Evolutionary conservation across 2,113 vertebrate genomes (phyloP).

Genomic region (Stigmatopora argus): DNA sequence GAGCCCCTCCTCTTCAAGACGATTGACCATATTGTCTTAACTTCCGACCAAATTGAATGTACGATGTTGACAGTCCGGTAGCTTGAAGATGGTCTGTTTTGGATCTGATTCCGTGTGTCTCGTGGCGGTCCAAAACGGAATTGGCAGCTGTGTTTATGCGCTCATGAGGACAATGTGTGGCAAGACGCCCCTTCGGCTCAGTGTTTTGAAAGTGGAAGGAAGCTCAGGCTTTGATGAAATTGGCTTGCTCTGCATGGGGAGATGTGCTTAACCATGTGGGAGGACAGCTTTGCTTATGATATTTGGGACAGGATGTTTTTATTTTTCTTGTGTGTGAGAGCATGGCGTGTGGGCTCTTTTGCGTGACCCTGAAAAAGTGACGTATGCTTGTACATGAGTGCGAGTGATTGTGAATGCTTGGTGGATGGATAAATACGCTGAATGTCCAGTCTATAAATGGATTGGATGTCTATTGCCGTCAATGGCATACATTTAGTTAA

Average conservation of each 20-base stretch:
- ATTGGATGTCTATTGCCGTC: background rate
- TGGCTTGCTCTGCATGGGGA: constrained; percentile 36
- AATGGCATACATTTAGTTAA: background rate
- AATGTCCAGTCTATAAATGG: no score
- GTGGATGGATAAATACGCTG: constrained; percentile 7
- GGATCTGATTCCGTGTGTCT: constrained; percentile 25
- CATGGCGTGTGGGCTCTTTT: background rate
- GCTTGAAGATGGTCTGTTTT: constrained; percentile 29
- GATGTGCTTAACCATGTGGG: constrained; percentile 42
- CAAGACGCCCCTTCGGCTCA: constrained; percentile 42
- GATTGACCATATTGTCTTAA: constrained; percentile 14
- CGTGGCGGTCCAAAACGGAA: constrained; percentile 20
- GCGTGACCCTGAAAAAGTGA: constrained; percentile 5
- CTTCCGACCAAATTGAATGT: constrained; percentile 21
- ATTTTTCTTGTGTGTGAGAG: background rate
- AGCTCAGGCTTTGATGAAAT: constrained; percentile 44
- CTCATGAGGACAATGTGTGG: constrained; percentile 52
- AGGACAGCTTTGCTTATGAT: constrained; percentile 35
- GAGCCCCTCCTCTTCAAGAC: constrained; percentile 29
- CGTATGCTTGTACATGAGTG: constrained; percentile 4
- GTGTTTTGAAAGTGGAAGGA: constrained; percentile 50
- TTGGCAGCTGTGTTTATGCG: constrained; percentile 65
- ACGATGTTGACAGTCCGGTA: constrained; percentile 25
- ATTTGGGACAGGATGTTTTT: constrained; percentile 24
- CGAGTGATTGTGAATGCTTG: background rate